These are phyloP conservation scores for Stenodera caucasica DNA, from an alignment of 2,888 invertebrate species.

Conservation along the genomic window DNA sequence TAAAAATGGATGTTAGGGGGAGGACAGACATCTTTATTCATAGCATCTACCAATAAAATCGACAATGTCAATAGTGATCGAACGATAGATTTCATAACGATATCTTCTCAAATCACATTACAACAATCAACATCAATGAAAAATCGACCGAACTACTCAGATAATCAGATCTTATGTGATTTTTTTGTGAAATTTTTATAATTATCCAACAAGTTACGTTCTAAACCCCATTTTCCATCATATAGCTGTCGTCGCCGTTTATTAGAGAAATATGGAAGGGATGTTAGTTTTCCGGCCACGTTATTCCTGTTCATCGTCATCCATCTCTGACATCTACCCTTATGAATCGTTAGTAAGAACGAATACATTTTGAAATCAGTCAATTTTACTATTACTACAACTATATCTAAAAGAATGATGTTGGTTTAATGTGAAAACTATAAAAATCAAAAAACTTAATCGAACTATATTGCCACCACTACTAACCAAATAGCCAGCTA, in stretches of 20 bases:
- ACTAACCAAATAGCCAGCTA: background rate
- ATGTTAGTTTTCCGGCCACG: constrained; percentile 32
- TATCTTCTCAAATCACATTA: no score
- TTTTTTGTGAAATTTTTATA: no score
- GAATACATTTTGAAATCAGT: constrained; percentile 34
- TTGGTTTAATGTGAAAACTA: background rate
- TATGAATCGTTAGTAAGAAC: constrained; percentile 35
- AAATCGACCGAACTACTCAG: no score
- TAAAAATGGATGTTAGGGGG: background rate
- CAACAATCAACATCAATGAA: no score
- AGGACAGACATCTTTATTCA: background rate
- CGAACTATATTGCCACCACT: background rate
- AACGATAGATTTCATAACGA: no score
- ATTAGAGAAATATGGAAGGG: constrained; percentile 19
- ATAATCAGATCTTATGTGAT: no score
- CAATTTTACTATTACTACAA: constrained; percentile 6
- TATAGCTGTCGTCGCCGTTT: background rate
- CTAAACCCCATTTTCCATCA: background rate
- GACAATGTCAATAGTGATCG: no score
- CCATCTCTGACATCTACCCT: constrained; percentile 43
- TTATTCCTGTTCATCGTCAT: constrained; percentile 40
- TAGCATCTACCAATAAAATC: no score
- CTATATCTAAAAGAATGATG: background rate
- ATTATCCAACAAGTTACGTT: background rate
- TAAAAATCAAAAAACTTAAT: constrained; percentile 1